A percentile compares a stretch with the other conserved stretches of the same genome.
Conservation (phyloP, 1,140 invertebrate genomes). For the Propsilocerus akamusi region DNA sequence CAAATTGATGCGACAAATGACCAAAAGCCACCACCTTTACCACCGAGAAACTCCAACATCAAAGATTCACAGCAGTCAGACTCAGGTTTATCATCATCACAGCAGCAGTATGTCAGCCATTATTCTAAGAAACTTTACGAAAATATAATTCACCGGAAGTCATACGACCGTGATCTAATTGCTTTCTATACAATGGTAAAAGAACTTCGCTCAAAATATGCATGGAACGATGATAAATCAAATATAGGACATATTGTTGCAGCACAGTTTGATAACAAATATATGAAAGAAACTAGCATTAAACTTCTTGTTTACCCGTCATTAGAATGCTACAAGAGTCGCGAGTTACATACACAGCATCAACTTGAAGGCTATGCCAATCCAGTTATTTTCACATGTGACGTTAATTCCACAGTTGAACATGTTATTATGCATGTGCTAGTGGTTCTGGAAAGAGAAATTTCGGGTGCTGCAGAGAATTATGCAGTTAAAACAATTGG, state of each 20-base stretch:
- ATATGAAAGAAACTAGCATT: constrained; percentile 59
- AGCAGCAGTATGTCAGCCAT: background rate
- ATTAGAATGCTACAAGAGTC: constrained; percentile 24
- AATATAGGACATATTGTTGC: constrained; percentile 70
- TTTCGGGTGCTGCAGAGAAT: constrained; percentile 40
- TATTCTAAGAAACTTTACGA: constrained; percentile 41
- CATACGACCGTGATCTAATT: constrained; percentile 51
- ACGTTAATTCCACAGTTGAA: constrained; percentile 66
- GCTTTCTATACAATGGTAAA: constrained; percentile 62
- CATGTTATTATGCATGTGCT: constrained; percentile 77
- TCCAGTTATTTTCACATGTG: constrained; percentile 70
- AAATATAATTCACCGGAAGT: constrained; percentile 44
- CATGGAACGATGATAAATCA: constrained; percentile 42
- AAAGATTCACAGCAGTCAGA: background rate
- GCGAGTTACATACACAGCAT: constrained; percentile 10
- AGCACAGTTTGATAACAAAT: constrained; percentile 57
- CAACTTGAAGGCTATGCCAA: constrained; percentile 29
- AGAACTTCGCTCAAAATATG: constrained; percentile 32
- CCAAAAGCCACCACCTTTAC: constrained; percentile 24
- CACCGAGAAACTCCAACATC: constrained; percentile 27
- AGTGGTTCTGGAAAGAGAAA: constrained; percentile 54
- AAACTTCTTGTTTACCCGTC: constrained; percentile 65
- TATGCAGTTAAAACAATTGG: constrained; percentile 35
- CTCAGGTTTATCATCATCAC: background rate
- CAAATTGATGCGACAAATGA: constrained; percentile 11